Base-by-base conservation (phyloP, 2,888 invertebrate species). In the Gibbula magus region DNA sequence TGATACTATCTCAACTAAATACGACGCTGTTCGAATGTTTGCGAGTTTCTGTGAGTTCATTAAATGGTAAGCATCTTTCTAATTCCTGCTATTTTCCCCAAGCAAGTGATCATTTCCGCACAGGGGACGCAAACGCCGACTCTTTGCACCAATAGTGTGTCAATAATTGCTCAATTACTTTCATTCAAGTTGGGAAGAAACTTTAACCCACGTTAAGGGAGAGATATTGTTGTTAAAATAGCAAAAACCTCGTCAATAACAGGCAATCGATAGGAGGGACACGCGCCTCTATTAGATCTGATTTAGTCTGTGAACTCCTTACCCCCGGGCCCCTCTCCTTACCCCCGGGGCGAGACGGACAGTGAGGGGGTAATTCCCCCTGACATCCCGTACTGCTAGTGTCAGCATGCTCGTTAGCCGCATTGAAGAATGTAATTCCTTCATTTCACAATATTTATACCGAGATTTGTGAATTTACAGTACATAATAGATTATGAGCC, bases 361-460 rank as follows among this genome's bases (percentile, higher is more conserved):
- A 75, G 75, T 32, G 53, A 25, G 75, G 54, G 45, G 35, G 75
- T 75, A 75, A 75, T 75, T 75, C 35, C 75, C 25, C 1, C 25
- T 75, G 75, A 53, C 75, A 75, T 54, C 10, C 22, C 75, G 75
- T 52, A 54, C 75, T 75, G 75, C 35, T 75, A 29, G 54, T 75
- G 75, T 74, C 51, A 54, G 66, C 56, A 32, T 16, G 66, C 85
- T 83, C 80, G 83, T 85, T 85, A 85, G 82, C 76, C 74, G 80
- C 79, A 85, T 85, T 83, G 85, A 83, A 79, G 79, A 75, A 82
- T 83, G 79, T 80, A 82, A 81, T 82, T 83, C 79, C 76, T 80
- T 67, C 78, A 85, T 81, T 85, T 79, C 81, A 82, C 81, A 82
- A 82, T 85, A 82, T 85, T 85, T 83, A 83, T 83, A 80, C 82